Conservation (phyloP, 2,113 vertebrate genomes). For the Bufo gargarizans region DNA sequence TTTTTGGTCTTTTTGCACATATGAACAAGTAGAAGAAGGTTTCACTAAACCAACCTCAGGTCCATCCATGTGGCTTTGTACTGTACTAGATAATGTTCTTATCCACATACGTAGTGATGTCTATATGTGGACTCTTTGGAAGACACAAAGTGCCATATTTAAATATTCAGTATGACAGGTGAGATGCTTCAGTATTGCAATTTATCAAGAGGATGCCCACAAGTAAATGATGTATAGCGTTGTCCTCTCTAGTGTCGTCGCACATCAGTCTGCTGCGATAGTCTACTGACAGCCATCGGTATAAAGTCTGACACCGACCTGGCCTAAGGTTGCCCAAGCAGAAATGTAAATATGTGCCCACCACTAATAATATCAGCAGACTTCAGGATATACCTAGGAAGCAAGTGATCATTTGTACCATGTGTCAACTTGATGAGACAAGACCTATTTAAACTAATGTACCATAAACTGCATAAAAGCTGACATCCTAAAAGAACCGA, state of each 20-base stretch:
- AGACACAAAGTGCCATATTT: background rate
- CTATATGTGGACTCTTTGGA: background rate
- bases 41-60: background rate
- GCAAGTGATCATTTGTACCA: background rate
- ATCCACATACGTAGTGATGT: background rate
- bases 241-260: background rate
- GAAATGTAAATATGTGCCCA: background rate
- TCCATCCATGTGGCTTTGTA: too few relatives aligned
- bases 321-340: background rate
- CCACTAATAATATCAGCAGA: background rate
- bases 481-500: slow-evolving; percentile 16
- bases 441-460: slow-evolving; percentile 22
- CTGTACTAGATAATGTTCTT: background rate
- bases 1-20: too few relatives aligned
- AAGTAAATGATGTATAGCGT: background rate
- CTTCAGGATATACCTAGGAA: slow-evolving; percentile 21
- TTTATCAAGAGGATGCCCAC: background rate
- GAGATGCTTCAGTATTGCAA: background rate
- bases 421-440: slow-evolving; percentile 46
- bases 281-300: background rate
- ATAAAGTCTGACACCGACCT: background rate
- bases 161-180: background rate
- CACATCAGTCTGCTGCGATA: background rate
- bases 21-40: background rate
- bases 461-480: background rate